These are phyloP conservation scores for Rhipidura dahli DNA, from an alignment of 2,113 vertebrate genomes.

Conservation along the genomic window DNA sequence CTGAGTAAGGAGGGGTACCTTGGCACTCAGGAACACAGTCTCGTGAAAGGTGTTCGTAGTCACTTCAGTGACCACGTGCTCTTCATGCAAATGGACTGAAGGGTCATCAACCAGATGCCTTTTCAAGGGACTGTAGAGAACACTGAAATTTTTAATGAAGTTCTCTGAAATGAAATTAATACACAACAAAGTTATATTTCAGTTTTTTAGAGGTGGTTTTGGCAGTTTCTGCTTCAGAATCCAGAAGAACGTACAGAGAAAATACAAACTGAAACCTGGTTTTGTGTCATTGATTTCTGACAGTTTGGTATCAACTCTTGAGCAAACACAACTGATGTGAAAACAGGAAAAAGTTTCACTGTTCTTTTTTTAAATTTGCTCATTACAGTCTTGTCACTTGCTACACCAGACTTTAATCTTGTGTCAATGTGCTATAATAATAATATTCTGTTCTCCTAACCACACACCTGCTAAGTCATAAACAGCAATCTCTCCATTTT, in stretches of 20 bases:
- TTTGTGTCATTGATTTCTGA: background rate
- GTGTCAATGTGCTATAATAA: background rate
- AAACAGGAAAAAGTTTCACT: background rate
- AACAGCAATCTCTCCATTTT: background rate
- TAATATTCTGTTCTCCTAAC: background rate
- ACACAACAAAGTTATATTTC: slow-evolving; percentile 10
- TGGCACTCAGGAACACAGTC: slow-evolving; percentile 78
- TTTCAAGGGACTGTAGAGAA: slow-evolving; percentile 86
- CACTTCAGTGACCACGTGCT: slow-evolving; percentile 83
- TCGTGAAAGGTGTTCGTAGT: slow-evolving; percentile 83
- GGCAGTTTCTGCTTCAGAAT: background rate
- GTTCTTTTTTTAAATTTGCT: background rate
- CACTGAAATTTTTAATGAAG: slow-evolving; percentile 94
- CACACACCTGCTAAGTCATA: background rate
- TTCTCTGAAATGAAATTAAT: slow-evolving; percentile 75
- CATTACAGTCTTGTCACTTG: background rate
- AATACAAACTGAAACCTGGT: background rate
- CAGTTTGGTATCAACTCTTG: background rate
- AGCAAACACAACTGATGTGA: background rate
- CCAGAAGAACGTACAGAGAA: background rate
- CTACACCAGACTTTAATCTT: background rate
- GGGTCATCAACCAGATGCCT: slow-evolving; percentile 85
- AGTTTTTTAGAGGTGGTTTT: background rate
- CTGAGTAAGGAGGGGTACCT: slow-evolving; percentile 63
- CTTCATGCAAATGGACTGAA: slow-evolving; percentile 14